These are phyloP conservation scores for Anticlea derivata DNA, from an alignment of 2,888 invertebrate species.

Conservation along the genomic window DNA sequence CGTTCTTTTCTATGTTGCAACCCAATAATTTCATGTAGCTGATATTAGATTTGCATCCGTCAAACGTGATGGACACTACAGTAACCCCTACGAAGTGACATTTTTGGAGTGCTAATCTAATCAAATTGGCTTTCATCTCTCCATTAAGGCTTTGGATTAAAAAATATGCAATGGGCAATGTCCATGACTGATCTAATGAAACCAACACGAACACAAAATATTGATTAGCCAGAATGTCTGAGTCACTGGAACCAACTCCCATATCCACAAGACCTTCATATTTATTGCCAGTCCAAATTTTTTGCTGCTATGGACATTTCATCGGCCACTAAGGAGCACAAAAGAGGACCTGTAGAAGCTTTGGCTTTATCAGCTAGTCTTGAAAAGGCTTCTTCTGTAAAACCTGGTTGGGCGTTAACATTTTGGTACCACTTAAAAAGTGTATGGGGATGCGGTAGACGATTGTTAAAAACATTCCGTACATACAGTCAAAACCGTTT, in stretches of 20 bases:
- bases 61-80: conserved; percentile 14
- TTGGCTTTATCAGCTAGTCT: conserved; percentile 15
- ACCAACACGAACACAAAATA: conserved; percentile 31
- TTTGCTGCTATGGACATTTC: conserved; percentile 38
- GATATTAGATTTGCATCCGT: conserved; percentile 29
- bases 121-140: conserved; percentile 8
- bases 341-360: background rate
- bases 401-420: background rate
- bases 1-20: conserved; percentile 14
- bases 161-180: conserved; percentile 13
- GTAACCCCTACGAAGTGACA: background rate
- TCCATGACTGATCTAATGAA: background rate
- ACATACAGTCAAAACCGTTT: background rate
- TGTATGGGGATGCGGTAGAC: background rate
- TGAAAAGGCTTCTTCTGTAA: conserved; percentile 1
- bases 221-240: conserved; percentile 26
- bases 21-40: conserved; percentile 19
- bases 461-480: background rate
- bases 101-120: conserved; percentile 1
- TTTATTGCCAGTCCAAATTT: conserved; percentile 31
- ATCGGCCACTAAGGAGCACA: conserved; percentile 20
- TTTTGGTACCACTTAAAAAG: background rate
- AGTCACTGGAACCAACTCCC: conserved; percentile 26
- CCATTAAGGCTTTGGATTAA: conserved; percentile 6
- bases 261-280: conserved; percentile 20